Base-by-base conservation (phyloP, 2,797 vertebrate genomes). In the Hippoglossus hippoglossus region DNA sequence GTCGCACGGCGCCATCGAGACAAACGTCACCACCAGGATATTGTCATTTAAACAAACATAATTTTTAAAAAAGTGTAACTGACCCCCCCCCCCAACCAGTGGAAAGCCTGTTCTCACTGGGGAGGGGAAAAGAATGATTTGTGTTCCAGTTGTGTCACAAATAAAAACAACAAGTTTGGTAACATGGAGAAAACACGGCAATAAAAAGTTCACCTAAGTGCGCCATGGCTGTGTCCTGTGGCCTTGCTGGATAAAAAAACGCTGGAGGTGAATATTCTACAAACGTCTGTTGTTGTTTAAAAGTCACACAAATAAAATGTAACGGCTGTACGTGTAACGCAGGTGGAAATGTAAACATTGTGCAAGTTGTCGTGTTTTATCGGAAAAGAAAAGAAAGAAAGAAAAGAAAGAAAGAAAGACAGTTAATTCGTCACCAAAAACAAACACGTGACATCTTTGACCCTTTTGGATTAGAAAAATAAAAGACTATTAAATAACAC, bases 401-500 rank as follows among this genome's bases (percentile, higher is more conserved):
- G 44, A 34, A 50, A 34, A 26, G 24, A 63, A 15, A 5, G 9
- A 54, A 60, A 44, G 34, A 39, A 28, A 39, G 26, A 70, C 9
- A 4, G 7, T n/a, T 10, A 10, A 58, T 47, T 74, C 53, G 54
- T 21, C 65, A 69, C 78, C 51, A 0, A 71, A 46, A 18, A 86
- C 28, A 22, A 1, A 44, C 41, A 73, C 16, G 6, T 6, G 26
- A 84, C 57, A 69, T 53, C 46, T 72, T 67, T 74, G 65, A 87
- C 71, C 69, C 65, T 78, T 79, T 75, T 67, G 24, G 63, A 82
- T 86, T 57, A 46, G 44, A 46, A 71, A 73, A 77, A 59, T n/a
- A 66, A 67, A 75, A 71, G 24, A 67, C 75, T 54, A 64, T 87
- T 84, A 87, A 86, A 89, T 86, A 90, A 74, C 31, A 68, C 6